phyloP scores from a whole-genome alignment of 1,140 invertebrate genomes.

The Gonatopus flavifemur region DNA sequence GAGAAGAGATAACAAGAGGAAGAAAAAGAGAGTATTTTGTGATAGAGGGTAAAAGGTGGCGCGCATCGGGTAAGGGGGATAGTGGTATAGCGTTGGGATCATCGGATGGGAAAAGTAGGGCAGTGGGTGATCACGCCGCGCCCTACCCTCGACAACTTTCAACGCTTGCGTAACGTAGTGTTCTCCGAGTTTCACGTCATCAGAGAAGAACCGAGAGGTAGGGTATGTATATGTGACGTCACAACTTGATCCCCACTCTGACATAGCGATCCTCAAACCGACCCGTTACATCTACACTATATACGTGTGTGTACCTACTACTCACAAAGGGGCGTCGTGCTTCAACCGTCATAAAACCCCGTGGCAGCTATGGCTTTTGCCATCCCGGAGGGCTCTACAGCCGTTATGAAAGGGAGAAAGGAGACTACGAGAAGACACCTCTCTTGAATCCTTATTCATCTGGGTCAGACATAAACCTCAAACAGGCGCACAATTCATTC shows the following conservation, averaged over 20 bases:
- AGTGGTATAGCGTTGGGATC: not conserved
- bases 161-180: constrained; percentile 44
- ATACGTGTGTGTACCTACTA: too few relatives aligned
- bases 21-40: not conserved
- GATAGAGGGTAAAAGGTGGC: not conserved
- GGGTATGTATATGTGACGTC: constrained; percentile 24
- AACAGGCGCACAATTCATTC: too few relatives aligned
- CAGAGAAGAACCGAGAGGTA: too few relatives aligned
- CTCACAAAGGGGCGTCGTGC: too few relatives aligned
- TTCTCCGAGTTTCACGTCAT: constrained; percentile 40
- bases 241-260: constrained; percentile 9
- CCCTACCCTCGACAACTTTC: constrained; percentile 22
- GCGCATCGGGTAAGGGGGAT: too few relatives aligned
- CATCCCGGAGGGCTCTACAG: too few relatives aligned
- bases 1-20: not conserved
- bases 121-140: constrained; percentile 45
- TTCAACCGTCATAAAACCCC: constrained; percentile 2
- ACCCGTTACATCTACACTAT: not conserved
- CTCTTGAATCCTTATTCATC: too few relatives aligned
- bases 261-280: constrained; percentile 1
- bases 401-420: too few relatives aligned
- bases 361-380: too few relatives aligned
- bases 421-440: too few relatives aligned
- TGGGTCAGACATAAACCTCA: too few relatives aligned
- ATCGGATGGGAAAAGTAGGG: constrained; percentile 33